A percentile compares a stretch with the other conserved stretches of the same genome.
Conservation (phyloP, 2,888 invertebrate species). For the Drosophila monieri region DNA sequence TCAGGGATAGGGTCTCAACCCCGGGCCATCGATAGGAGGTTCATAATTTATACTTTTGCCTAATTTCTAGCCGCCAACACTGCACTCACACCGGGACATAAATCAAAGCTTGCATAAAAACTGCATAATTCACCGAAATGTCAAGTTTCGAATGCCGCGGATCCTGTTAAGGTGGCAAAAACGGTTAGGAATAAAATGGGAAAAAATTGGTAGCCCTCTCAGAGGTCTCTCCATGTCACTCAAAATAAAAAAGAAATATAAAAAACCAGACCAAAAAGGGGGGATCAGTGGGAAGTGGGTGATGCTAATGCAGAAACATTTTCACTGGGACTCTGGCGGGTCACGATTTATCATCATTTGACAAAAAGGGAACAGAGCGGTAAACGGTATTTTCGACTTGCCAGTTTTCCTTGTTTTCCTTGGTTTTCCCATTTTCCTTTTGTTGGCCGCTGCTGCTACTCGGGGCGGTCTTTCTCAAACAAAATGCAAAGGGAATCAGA, state of each 20-base stretch:
- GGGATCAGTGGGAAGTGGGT: conserved; percentile 36
- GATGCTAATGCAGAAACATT: conserved; percentile 52
- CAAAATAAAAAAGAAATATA: conserved; percentile 49
- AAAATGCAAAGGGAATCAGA: conserved; percentile 39
- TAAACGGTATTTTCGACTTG: conserved; percentile 32
- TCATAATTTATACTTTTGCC: conserved; percentile 70
- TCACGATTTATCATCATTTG: conserved; percentile 78
- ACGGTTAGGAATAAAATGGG: conserved; percentile 3
- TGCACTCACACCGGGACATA: conserved; percentile 41
- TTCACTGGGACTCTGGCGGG: conserved; percentile 62
- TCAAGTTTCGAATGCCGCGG: conserved; percentile 55
- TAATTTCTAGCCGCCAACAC: conserved; percentile 59
- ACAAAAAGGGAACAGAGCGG: conserved; percentile 67
- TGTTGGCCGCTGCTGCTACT: conserved; percentile 10
- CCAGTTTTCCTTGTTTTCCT: conserved; percentile 31
- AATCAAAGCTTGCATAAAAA: conserved; percentile 70
- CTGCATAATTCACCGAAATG: conserved; percentile 77
- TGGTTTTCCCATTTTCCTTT: conserved; percentile 9
- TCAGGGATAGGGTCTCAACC: conserved; percentile 6
- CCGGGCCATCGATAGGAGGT: conserved; percentile 42
- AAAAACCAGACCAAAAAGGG: conserved; percentile 27
- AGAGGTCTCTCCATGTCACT: conserved; percentile 63
- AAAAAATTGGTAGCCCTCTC: conserved; percentile 46
- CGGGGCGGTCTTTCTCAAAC: conserved; percentile 45
- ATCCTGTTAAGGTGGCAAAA: conserved; percentile 19